These are phyloP conservation scores for Armadillidium nasatum DNA, from an alignment of 1,140 invertebrate species.

Conservation along the genomic window DNA sequence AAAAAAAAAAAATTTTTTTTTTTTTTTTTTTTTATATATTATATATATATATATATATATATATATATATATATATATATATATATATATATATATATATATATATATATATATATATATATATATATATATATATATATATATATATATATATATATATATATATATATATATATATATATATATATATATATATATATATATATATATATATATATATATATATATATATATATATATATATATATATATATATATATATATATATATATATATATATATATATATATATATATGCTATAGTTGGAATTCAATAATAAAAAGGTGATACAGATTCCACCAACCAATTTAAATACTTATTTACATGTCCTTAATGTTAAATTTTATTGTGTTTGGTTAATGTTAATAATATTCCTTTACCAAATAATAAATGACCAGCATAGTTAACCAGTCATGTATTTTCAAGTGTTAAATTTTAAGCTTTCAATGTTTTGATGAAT, in stretches of 20 bases:
- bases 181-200: conserved; percentile 1
- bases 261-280: conserved; percentile 21
- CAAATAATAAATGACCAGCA: too few relatives aligned
- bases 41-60: conserved; percentile 16
- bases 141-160: conserved; percentile 5
- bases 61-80: background rate
- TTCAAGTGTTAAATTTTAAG: too few relatives aligned
- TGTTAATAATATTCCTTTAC: too few relatives aligned
- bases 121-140: conserved; percentile 21
- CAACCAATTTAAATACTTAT: too few relatives aligned
- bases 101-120: background rate
- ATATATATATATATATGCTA: conserved; percentile 16
- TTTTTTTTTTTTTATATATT: background rate
- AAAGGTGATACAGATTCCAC: too few relatives aligned
- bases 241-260: conserved; percentile 25
- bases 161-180: conserved; percentile 10
- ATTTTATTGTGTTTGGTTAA: too few relatives aligned
- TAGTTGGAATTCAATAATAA: background rate
- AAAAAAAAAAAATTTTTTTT: too few relatives aligned
- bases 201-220: conserved; percentile 16
- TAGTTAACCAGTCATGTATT: too few relatives aligned
- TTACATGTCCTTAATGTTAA: too few relatives aligned
- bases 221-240: conserved; percentile 24
- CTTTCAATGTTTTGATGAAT: too few relatives aligned
- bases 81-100: conserved; percentile 6